A percentile compares a stretch with the other conserved stretches of the same genome.
These are phyloP conservation scores for Diadumene lineata DNA, from an alignment of 92 coral and sea anemone species.

Conservation along the genomic window DNA sequence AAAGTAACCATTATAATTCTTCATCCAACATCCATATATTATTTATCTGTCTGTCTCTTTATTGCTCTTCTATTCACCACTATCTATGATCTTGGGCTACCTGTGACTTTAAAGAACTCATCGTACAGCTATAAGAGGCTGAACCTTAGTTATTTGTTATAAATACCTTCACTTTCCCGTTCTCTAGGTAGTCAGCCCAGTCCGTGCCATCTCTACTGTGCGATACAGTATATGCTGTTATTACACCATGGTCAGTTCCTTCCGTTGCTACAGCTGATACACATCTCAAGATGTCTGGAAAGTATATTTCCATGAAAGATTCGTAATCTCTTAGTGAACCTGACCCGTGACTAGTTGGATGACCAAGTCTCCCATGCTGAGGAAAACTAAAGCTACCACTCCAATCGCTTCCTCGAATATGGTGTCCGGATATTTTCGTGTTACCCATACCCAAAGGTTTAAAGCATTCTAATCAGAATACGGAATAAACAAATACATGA, in stretches of 20 bases:
- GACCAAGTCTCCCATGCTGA: neutral
- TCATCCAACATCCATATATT: too few relatives aligned
- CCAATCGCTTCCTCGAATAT: constrained; percentile 16
- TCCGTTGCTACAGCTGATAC: constrained; percentile 58
- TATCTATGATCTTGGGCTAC: too few relatives aligned
- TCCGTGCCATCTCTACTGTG: constrained; percentile 41
- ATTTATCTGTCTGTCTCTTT: too few relatives aligned
- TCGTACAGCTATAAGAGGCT: too few relatives aligned
- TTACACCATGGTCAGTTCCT: neutral
- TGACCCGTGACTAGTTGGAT: neutral
- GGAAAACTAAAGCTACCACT: neutral
- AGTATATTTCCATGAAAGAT: constrained; percentile 28
- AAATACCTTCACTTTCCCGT: constrained; percentile 47
- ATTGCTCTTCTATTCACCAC: too few relatives aligned
- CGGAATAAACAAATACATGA: neutral
- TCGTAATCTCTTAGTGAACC: neutral
- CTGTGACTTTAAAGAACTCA: too few relatives aligned
- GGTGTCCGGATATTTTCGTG: constrained; percentile 3
- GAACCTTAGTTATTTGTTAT: too few relatives aligned
- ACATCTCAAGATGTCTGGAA: constrained; percentile 17
- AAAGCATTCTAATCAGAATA: constrained; percentile 46
- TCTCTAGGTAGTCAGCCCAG: constrained; percentile 54
- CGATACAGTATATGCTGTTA: constrained; percentile 32
- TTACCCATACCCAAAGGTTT: constrained; percentile 55
- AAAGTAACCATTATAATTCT: too few relatives aligned